Percentiles rank a stretch among this genome's conserved stretches.
Evolutionary conservation across 2,888 invertebrate genomes (phyloP).

Genomic region (Meiosimyza platycephala): DNA sequence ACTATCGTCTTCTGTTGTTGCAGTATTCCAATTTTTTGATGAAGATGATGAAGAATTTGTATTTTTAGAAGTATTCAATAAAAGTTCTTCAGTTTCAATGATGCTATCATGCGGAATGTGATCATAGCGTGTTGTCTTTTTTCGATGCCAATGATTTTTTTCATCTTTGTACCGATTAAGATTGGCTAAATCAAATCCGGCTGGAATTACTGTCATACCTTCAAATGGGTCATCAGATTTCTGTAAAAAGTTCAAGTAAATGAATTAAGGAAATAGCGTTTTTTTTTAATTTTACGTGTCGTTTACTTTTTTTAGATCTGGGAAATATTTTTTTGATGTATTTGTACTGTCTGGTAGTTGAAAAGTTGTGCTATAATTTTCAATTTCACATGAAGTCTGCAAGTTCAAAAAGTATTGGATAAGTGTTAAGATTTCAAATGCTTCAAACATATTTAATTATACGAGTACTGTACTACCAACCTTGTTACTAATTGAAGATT

Average conservation of each 20-base stretch:
- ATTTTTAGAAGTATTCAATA: conserved; percentile 8
- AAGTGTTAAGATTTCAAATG: too few relatives aligned
- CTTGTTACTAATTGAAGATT: too few relatives aligned
- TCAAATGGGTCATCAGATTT: conserved; percentile 35
- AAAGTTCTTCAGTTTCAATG: conserved; percentile 28
- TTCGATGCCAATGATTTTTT: conserved; percentile 53
- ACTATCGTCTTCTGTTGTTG: not conserved
- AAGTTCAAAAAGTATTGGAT: too few relatives aligned
- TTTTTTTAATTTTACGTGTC: not conserved
- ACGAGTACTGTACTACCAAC: too few relatives aligned
- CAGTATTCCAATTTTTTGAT: not conserved
- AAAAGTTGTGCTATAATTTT: too few relatives aligned
- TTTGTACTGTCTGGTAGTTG: conserved; percentile 13
- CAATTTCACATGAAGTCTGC: too few relatives aligned
- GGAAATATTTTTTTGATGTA: not conserved
- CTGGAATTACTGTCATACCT: conserved; percentile 49
- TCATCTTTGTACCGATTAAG: conserved; percentile 47
- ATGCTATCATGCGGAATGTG: conserved; percentile 40
- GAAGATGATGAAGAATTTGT: not conserved
- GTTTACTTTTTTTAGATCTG: conserved; percentile 15
- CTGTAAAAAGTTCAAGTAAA: conserved; percentile 12
- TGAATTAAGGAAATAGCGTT: too few relatives aligned
- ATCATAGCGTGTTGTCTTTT: conserved; percentile 49
- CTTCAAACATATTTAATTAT: too few relatives aligned
- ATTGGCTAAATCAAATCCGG: conserved; percentile 51